These are phyloP conservation scores for Amiota mariae DNA, from an alignment of 2,888 invertebrate genomes.

Conservation along the genomic window DNA sequence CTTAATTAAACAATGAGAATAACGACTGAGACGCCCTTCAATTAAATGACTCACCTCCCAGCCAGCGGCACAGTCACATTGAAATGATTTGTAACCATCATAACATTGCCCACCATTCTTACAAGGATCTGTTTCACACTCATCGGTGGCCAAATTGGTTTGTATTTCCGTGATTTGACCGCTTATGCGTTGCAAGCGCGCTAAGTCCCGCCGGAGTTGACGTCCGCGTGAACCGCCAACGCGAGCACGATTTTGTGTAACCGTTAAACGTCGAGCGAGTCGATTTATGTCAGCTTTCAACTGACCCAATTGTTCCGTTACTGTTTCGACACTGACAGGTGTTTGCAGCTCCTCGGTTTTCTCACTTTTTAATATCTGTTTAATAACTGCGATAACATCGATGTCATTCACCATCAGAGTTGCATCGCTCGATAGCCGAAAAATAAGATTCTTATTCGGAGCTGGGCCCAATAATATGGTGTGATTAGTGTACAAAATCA, in stretches of 20 bases:
- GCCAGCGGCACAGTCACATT: conserved; percentile 82
- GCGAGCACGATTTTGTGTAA: conserved; percentile 50
- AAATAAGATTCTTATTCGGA: conserved; percentile 83
- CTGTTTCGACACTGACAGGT: conserved; percentile 38
- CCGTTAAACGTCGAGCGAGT: conserved; percentile 44
- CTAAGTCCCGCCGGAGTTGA: conserved; percentile 49
- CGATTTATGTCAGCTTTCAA: conserved; percentile 53
- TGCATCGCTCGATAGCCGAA: conserved; percentile 81
- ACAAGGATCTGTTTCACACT: conserved; percentile 79
- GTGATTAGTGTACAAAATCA: conserved; percentile 77
- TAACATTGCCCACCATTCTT: conserved; percentile 88
- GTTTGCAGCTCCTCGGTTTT: conserved; percentile 29
- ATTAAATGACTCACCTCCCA: conserved; percentile 76
- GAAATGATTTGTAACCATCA: conserved; percentile 81
- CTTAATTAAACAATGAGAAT: conserved; percentile 19
- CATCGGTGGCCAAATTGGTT: conserved; percentile 46
- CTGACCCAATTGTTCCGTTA: conserved; percentile 51
- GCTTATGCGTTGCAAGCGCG: conserved; percentile 48
- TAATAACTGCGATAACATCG: conserved; percentile 75
- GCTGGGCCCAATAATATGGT: conserved; percentile 85
- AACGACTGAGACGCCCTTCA: conserved; percentile 16
- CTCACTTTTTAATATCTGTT: conserved; percentile 40
- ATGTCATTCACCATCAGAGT: conserved; percentile 80
- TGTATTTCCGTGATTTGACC: conserved; percentile 45
- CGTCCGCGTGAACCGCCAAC: conserved; percentile 41